phyloP scores from a whole-genome alignment of 1,140 invertebrate species.

The Aphidius ervi region DNA sequence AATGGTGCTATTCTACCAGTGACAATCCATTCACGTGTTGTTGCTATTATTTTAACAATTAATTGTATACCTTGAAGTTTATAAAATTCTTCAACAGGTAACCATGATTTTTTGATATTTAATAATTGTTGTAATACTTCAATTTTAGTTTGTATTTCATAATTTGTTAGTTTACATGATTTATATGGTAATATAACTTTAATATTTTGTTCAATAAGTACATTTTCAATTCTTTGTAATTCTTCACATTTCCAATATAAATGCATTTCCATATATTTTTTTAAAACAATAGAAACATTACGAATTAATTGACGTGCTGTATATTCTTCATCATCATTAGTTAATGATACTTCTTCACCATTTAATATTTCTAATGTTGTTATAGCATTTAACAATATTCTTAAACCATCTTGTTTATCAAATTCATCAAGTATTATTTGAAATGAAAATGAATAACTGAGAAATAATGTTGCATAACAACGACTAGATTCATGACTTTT shows the following conservation, averaged over 20 bases:
- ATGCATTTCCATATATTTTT: slow-evolving; percentile 90
- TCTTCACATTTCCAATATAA: slow-evolving; percentile 79
- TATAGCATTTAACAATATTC: slow-evolving; percentile 91
- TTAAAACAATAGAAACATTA: slow-evolving; percentile 86
- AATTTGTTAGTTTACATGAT: slow-evolving; percentile 64
- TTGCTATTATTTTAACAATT: slow-evolving; percentile 80
- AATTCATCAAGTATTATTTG: slow-evolving; percentile 88
- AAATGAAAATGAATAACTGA: slow-evolving; percentile 89
- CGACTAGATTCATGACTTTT: slow-evolving; percentile 93
- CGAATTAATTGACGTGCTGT: slow-evolving; percentile 88
- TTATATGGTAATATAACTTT: slow-evolving; percentile 60
- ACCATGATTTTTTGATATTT: slow-evolving; percentile 74
- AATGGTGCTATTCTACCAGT: slow-evolving; percentile 61
- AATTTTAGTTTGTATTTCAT: slow-evolving; percentile 80
- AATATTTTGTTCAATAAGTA: slow-evolving; percentile 43
- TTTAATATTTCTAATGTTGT: slow-evolving; percentile 78
- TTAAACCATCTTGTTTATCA: slow-evolving; percentile 84
- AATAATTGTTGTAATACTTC: slow-evolving; percentile 75
- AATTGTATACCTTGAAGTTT: slow-evolving; percentile 79
- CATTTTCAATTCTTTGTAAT: slow-evolving; percentile 62
- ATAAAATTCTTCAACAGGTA: slow-evolving; percentile 80
- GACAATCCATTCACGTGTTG: slow-evolving; percentile 89
- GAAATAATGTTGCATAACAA: slow-evolving; percentile 97
- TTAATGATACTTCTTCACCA: slow-evolving; percentile 62
- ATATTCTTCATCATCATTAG: slow-evolving; percentile 88